Conservation (phyloP, 2,113 vertebrate genomes). For the Lepus americanus region DNA sequence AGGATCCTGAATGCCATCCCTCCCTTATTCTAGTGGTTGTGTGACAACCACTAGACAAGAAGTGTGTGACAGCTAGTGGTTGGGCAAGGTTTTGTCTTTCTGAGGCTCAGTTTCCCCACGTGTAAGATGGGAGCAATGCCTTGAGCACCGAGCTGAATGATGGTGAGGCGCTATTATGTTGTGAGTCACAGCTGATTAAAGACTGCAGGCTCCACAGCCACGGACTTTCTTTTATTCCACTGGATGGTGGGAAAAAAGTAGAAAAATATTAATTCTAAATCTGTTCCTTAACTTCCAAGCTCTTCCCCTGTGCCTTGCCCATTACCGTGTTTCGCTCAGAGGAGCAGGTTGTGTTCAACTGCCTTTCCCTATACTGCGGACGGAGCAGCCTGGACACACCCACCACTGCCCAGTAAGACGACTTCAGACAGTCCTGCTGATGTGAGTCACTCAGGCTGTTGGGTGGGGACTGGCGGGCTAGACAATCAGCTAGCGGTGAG, state of each 20-base stretch:
- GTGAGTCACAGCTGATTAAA: neutral
- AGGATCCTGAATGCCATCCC: neutral
- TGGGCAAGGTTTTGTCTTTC: neutral
- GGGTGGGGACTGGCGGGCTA: no score
- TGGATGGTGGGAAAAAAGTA: neutral
- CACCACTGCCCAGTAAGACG: neutral
- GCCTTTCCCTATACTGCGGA: neutral
- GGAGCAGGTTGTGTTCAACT: neutral
- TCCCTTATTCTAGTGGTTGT: neutral
- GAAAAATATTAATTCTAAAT: neutral
- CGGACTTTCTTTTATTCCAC: neutral
- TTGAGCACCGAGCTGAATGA: neutral
- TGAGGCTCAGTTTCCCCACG: neutral
- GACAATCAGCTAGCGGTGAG: neutral
- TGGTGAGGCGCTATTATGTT: neutral
- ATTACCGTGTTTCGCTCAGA: neutral
- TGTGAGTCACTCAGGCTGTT: neutral
- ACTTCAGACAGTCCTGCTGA: neutral
- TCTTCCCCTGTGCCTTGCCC: neutral
- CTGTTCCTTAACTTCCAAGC: neutral
- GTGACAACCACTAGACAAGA: neutral
- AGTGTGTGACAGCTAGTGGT: no score
- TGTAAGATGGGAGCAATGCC: neutral
- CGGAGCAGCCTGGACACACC: accelerated
- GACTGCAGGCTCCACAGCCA: neutral